phyloP scores from a whole-genome alignment of 2,888 invertebrate genomes.

The Melolontha melolontha region DNA sequence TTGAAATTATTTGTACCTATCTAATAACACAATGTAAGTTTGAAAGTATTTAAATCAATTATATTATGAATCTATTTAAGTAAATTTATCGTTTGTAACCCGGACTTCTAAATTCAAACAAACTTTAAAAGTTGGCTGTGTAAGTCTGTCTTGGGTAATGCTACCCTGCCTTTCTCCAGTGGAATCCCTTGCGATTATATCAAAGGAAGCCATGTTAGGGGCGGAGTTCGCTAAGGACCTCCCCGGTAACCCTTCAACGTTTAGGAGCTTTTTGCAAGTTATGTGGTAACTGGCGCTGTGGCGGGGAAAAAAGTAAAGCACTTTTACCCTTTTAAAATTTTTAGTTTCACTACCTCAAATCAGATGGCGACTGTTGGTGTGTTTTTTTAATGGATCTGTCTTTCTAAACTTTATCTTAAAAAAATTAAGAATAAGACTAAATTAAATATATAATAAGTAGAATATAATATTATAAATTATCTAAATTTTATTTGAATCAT shows the following conservation, averaged over 20 bases:
- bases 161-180: slow-evolving; percentile 52
- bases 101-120: slow-evolving; percentile 48
- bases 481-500: too few relatives aligned
- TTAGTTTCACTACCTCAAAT: slow-evolving; percentile 57
- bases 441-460: too few relatives aligned
- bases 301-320: slow-evolving; percentile 61
- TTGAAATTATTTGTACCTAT: too few relatives aligned
- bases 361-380: slow-evolving; percentile 52
- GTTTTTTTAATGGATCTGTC: slow-evolving; percentile 9
- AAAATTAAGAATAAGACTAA: too few relatives aligned
- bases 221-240: slow-evolving; percentile 59
- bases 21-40: not conserved
- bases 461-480: too few relatives aligned
- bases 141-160: slow-evolving; percentile 48
- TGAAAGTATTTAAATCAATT: not conserved
- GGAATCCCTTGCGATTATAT: slow-evolving; percentile 63
- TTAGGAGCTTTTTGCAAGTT: slow-evolving; percentile 50
- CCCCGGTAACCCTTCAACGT: slow-evolving; percentile 51
- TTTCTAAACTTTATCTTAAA: too few relatives aligned
- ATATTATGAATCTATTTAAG: not conserved
- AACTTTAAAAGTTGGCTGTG: slow-evolving; percentile 47
- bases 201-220: slow-evolving; percentile 66
- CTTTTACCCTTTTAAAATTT: slow-evolving; percentile 54
- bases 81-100: slow-evolving; percentile 37
- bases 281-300: slow-evolving; percentile 60